Conservation (phyloP, 2,797 vertebrate genomes). For the Chromobotia macracanthus region DNA sequence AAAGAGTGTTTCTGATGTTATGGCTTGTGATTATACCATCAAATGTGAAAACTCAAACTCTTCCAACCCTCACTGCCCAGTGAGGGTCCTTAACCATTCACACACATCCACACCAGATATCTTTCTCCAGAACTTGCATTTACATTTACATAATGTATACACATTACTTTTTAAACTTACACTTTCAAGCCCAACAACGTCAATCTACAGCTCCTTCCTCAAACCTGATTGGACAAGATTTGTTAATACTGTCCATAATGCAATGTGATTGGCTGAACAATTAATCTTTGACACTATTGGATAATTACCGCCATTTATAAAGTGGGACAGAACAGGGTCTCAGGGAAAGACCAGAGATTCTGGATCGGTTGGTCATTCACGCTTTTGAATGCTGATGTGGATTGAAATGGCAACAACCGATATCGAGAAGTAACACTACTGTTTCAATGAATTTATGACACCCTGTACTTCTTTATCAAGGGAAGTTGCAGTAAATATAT, state of each 20-base stretch:
- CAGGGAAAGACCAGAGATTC: slow-evolving; percentile 6
- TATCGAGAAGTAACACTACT: background rate
- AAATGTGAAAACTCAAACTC: slow-evolving; percentile 16
- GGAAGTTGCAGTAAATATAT: slow-evolving; percentile 74
- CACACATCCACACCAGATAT: background rate
- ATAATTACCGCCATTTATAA: background rate
- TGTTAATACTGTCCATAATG: background rate
- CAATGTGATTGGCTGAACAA: background rate
- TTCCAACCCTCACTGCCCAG: background rate
- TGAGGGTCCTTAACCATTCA: background rate
- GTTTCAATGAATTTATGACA: slow-evolving; percentile 76
- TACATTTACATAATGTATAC: background rate
- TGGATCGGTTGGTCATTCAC: background rate
- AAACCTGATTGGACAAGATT: background rate
- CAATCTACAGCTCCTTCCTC: background rate
- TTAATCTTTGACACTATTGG: background rate
- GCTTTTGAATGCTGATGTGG: slow-evolving; percentile 9
- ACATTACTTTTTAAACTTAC: background rate
- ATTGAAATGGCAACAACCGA: slow-evolving; percentile 15
- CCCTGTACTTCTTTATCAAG: slow-evolving; percentile 83
- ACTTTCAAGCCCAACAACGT: background rate
- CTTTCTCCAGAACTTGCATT: slow-evolving; percentile 6
- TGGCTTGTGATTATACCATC: slow-evolving; percentile 26
- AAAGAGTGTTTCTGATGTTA: slow-evolving; percentile 42
- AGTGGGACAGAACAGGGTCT: background rate